These are phyloP conservation scores for Eurytoma adleriae DNA, from an alignment of 2,888 invertebrate genomes.

Conservation along the genomic window DNA sequence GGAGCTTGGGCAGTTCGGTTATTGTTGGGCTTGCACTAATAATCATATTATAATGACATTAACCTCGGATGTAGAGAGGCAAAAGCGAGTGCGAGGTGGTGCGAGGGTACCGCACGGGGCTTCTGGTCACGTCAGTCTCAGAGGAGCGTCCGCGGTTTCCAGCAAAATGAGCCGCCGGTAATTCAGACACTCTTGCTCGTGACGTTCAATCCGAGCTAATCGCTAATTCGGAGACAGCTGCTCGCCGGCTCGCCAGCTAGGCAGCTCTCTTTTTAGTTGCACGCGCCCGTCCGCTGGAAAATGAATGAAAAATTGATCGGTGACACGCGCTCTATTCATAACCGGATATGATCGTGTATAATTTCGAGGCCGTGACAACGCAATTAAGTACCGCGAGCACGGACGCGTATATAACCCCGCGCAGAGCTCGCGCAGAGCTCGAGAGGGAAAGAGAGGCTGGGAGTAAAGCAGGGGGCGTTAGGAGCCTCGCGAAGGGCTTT, in stretches of 20 bases:
- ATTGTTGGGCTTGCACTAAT: slow-evolving; percentile 38
- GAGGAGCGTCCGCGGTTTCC: slow-evolving; percentile 46
- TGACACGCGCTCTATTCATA: slow-evolving; percentile 33
- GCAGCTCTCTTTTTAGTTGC: background rate
- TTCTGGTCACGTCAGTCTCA: slow-evolving; percentile 50
- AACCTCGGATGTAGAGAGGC: background rate
- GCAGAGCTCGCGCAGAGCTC: too few species aligned
- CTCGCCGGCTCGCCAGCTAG: background rate
- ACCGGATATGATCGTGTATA: slow-evolving; percentile 45
- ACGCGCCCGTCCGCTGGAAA: slow-evolving; percentile 24
- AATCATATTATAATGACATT: slow-evolving; percentile 52
- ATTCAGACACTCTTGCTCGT: slow-evolving; percentile 51
- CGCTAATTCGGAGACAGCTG: slow-evolving; percentile 17
- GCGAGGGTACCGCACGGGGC: slow-evolving; percentile 1
- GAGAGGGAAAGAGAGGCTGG: background rate
- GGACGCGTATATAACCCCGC: background rate
- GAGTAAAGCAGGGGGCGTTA: slow-evolving; percentile 22
- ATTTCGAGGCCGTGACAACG: slow-evolving; percentile 46
- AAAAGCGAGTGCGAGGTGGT: background rate
- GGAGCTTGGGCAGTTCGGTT: slow-evolving; percentile 8
- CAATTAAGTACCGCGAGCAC: slow-evolving; percentile 42
- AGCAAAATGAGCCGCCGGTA: slow-evolving; percentile 46
- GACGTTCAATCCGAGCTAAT: slow-evolving; percentile 53
- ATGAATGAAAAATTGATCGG: slow-evolving; percentile 42
- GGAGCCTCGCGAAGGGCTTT: slow-evolving; percentile 47